phyloP scores from a whole-genome alignment of 2,113 vertebrate species.

The Connochaetes taurinus region DNA sequence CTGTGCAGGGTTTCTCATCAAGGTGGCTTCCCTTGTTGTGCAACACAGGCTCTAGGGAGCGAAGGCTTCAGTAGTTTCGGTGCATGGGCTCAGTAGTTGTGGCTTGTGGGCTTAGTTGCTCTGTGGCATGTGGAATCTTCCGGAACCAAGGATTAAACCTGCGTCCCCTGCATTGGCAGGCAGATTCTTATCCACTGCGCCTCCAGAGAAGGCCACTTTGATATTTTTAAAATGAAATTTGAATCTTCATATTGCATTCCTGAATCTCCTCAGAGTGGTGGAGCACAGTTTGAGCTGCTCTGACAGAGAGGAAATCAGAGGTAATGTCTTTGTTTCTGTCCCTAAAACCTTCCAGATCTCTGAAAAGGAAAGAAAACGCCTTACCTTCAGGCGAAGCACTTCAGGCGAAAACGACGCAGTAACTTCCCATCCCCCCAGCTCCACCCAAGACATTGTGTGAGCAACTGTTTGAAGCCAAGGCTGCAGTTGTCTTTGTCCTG shows the following conservation, averaged over 20 bases:
- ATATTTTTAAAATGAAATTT: not conserved
- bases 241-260: not conserved
- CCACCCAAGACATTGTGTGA: not conserved
- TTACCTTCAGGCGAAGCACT: not conserved
- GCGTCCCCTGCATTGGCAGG: not conserved
- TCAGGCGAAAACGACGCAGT: not conserved
- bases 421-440: not conserved
- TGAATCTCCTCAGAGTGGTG: not conserved
- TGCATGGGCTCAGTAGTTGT: not conserved
- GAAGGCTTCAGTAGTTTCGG: not conserved
- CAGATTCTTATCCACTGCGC: not conserved
- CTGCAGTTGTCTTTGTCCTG: constrained; percentile 51
- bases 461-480: constrained; percentile 24
- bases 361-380: not conserved
- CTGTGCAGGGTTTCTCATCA: not conserved
- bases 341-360: not conserved
- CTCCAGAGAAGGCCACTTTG: not conserved
- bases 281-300: not conserved
- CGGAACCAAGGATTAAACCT: not conserved
- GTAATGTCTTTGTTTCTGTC: not conserved
- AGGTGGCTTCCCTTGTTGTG: not conserved
- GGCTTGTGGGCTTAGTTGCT: not conserved
- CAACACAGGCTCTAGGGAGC: not conserved
- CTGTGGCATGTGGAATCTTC: not conserved
- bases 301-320: not conserved